A percentile compares a stretch with the other conserved stretches of the same genome.
Conservation (phyloP, 2,797 vertebrate species). For the Podarcis lilfordi region DNA sequence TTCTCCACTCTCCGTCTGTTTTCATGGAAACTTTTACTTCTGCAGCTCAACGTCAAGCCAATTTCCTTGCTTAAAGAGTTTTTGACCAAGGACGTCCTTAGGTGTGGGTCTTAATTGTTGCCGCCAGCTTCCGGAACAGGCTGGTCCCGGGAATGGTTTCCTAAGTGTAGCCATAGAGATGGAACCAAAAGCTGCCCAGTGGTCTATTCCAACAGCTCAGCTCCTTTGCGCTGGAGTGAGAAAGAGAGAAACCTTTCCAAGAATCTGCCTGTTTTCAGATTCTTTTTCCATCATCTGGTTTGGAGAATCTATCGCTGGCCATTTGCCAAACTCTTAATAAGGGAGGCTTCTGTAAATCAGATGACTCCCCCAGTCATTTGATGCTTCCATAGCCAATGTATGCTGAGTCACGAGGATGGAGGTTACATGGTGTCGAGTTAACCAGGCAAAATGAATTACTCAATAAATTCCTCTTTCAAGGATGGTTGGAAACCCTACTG, state of each 20-base stretch:
- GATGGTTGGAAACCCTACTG: rapidly evolving
- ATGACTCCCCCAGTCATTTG: conserved; percentile 71
- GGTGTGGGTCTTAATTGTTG: conserved; percentile 10
- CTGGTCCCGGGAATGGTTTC: neutral
- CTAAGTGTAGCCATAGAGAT: conserved; percentile 25
- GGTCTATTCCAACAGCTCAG: conserved; percentile 7
- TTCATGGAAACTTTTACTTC: conserved; percentile 37
- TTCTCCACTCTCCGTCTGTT: neutral
- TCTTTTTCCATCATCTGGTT: conserved; percentile 21
- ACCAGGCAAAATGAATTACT: conserved; percentile 48
- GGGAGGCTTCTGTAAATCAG: conserved; percentile 70
- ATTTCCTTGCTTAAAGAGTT: conserved; percentile 29
- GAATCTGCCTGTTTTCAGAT: conserved; percentile 21
- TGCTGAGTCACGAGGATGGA: conserved; percentile 68
- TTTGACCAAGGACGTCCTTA: conserved; percentile 2
- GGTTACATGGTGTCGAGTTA: conserved; percentile 62
- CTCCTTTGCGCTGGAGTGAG: neutral
- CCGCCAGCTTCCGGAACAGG: neutral
- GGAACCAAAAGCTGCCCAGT: neutral
- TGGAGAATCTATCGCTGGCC: conserved; percentile 48
- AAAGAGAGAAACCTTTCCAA: conserved; percentile 21
- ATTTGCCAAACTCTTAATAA: conserved; percentile 52
- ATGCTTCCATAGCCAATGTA: conserved; percentile 49
- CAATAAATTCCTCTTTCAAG: neutral
- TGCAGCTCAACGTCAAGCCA: neutral